Evolutionary conservation across 2,113 vertebrate species (phyloP).

Genomic region (Camelus bactrianus): DNA sequence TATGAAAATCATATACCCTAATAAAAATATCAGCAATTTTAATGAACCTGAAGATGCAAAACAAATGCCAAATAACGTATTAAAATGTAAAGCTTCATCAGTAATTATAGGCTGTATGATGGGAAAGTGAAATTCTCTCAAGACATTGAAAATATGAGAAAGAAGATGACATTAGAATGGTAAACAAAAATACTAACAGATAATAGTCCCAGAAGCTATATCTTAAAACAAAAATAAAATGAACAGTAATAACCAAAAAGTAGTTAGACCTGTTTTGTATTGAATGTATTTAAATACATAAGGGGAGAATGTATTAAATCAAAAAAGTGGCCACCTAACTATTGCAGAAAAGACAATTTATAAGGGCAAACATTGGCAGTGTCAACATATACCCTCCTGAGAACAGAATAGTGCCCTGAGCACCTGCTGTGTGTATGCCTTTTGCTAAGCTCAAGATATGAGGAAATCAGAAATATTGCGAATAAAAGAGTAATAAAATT

Average conservation of each 20-base stretch:
- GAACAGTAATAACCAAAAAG: not conserved
- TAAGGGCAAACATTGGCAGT: not conserved
- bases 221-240: not conserved
- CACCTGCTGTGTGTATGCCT: not conserved
- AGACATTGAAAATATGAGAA: not conserved
- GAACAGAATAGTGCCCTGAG: not conserved
- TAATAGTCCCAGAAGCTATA: not conserved
- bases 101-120: not conserved
- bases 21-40: not conserved
- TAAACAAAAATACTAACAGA: not conserved
- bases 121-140: not conserved
- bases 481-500: not conserved
- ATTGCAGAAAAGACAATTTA: not conserved
- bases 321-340: not conserved
- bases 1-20: not conserved
- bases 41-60: not conserved
- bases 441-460: not conserved
- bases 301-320: not conserved
- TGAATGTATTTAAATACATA: not conserved
- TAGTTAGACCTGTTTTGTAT: not conserved
- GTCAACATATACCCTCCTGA: not conserved
- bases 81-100: not conserved
- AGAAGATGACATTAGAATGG: not conserved
- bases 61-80: not conserved
- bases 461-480: not conserved